Evolutionary conservation across 2,113 vertebrate genomes (phyloP).

Genomic region (Parus major): DNA sequence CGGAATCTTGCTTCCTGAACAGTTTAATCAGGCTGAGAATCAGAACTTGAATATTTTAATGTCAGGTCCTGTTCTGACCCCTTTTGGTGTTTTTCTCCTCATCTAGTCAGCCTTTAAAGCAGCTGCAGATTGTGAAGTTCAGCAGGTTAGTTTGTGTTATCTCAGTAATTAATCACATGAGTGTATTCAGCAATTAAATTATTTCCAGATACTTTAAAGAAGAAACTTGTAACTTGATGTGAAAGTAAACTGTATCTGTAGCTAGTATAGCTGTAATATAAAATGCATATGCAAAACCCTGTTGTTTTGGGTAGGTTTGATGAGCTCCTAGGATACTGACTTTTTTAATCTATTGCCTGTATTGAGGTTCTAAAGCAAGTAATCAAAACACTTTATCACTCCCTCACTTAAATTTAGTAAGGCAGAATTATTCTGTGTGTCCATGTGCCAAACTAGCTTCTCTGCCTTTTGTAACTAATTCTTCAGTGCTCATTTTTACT

Average conservation of each 20-base stretch:
- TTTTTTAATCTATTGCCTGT: not conserved
- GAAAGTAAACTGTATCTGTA: not conserved
- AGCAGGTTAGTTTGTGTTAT: not conserved
- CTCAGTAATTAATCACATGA: not conserved
- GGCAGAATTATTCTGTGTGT: not conserved
- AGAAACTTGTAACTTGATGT: not conserved
- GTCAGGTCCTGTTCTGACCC: not conserved
- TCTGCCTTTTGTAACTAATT: not conserved
- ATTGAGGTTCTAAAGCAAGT: not conserved
- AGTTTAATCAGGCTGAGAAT: not conserved
- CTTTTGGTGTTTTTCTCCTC: not conserved
- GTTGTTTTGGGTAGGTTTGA: not conserved
- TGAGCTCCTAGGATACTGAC: not conserved
- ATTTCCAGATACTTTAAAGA: not conserved
- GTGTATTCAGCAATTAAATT: not conserved
- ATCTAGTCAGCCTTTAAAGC: not conserved
- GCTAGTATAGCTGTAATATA: not conserved
- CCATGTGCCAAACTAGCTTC: not conserved
- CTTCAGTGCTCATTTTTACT: not conserved
- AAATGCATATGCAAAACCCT: not conserved
- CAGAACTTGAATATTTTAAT: not conserved
- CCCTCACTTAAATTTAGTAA: not conserved
- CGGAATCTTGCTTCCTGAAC: not conserved
- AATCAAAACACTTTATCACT: not conserved
- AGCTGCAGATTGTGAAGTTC: not conserved